Base-by-base conservation (phyloP, 1,140 invertebrate genomes). In the Rhynchophorus ferrugineus region DNA sequence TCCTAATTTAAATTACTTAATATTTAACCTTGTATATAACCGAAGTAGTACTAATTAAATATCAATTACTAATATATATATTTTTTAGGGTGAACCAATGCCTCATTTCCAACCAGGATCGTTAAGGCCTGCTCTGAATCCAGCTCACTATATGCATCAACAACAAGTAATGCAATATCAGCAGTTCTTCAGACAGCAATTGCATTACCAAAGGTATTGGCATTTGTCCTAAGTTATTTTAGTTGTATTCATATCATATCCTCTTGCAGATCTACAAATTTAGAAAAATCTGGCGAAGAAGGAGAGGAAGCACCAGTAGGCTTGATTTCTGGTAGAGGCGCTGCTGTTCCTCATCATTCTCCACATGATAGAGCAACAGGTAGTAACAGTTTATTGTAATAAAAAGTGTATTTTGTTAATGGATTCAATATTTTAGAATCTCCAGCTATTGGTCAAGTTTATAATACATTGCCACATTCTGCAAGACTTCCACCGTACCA, bases 361-460 rank as follows among this genome's bases (percentile, higher is more conserved):
- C 80, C 84, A 3, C 84, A 87, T 57, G 86, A 89, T 66, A 74
- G 87, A 46, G 78, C 79, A 16, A 87, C 86, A 51, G 86, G 78
- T 79, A 68, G 71, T 29, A 6, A 29, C 11, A 29, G 5, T 6
- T 29, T 29, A 29, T 6, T 29, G 11, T 29, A 7, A 11, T 11
- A 16, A n/a, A n/a, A n/a, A n/a, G n/a, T n/a, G n/a, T n/a, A n/a
- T n/a, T n/a, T n/a, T n/a, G n/a, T n/a, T n/a, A n/a, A n/a, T n/a
- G n/a, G n/a, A n/a, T n/a, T n/a, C n/a, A n/a, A n/a, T n/a, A n/a
- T 44, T 49, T 54, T 60, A 78, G 76, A 84, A 61, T 86, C 84
- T 42, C 85, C 85, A 1, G 80, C 81, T 69, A 77, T 84, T 17
- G 81, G 80, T 1, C 83, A 83, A 64, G 78, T 85, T 1, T 79